Evolutionary conservation across 2,113 vertebrate genomes (phyloP).

Genomic region (Ondatra zibethicus): DNA sequence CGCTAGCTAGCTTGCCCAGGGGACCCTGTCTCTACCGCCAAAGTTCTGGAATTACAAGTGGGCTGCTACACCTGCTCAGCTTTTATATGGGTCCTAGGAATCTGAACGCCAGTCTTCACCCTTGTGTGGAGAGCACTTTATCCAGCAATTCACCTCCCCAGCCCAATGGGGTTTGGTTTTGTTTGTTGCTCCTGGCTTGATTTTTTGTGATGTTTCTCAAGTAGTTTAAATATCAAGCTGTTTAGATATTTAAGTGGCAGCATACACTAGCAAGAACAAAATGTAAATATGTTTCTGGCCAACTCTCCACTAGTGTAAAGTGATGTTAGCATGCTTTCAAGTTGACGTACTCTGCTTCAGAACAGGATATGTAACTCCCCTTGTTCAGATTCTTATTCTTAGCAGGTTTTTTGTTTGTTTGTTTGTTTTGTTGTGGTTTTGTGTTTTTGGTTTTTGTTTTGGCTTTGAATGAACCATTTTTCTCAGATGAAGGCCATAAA

Average conservation of each 20-base stretch:
- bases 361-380: neutral
- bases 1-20: neutral
- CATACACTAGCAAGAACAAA: conserved; percentile 18
- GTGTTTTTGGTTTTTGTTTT: neutral
- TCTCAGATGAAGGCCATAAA: neutral
- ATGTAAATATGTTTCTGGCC: conserved; percentile 28
- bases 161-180: neutral
- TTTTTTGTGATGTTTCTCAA: conserved; percentile 26
- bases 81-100: neutral
- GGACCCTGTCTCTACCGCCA: neutral
- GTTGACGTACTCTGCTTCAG: neutral
- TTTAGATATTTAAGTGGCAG: neutral
- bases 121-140: too few relatives aligned
- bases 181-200: neutral
- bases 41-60: neutral
- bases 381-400: conserved; percentile 14
- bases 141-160: neutral
- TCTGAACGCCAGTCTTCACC: neutral
- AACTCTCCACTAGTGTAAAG: neutral
- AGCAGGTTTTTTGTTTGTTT: neutral
- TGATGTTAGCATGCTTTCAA: neutral
- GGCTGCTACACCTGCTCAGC: too few relatives aligned
- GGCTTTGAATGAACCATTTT: conserved; percentile 50
- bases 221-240: conserved; percentile 4
- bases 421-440: too few relatives aligned